Conservation (phyloP, 2,888 invertebrate genomes). For the Buathra laborator region DNA sequence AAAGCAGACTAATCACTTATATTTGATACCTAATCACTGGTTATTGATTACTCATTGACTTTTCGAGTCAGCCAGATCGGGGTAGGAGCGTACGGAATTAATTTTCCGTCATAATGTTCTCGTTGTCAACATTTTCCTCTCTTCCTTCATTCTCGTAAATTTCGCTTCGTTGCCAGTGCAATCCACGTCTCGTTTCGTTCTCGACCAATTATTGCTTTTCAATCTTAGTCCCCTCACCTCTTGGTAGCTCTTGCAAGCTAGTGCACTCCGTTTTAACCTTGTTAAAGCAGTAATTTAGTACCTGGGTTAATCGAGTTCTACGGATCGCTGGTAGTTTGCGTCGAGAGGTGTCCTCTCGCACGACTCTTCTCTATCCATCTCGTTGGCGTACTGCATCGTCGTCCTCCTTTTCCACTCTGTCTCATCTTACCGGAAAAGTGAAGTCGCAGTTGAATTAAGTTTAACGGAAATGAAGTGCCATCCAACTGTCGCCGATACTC, state of each 20-base stretch:
- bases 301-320: slow-evolving; percentile 64
- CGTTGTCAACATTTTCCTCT: slow-evolving; percentile 9
- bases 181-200: slow-evolving; percentile 31
- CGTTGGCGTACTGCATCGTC: slow-evolving; percentile 16
- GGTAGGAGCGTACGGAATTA: slow-evolving; percentile 14
- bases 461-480: background rate
- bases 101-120: slow-evolving; percentile 52
- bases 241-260: slow-evolving; percentile 9
- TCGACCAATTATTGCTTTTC: slow-evolving; percentile 66
- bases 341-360: slow-evolving; percentile 21
- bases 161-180: slow-evolving; percentile 22
- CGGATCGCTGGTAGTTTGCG: slow-evolving; percentile 52
- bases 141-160: slow-evolving; percentile 12
- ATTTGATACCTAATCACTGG: background rate
- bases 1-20: background rate
- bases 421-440: background rate
- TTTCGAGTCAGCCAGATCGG: background rate
- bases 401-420: background rate
- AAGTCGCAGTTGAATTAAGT: slow-evolving; percentile 25
- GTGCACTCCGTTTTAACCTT: slow-evolving; percentile 61
- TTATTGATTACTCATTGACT: background rate
- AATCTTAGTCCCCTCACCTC: slow-evolving; percentile 36
- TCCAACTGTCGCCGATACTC: background rate
- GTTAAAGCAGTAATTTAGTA: slow-evolving; percentile 63
- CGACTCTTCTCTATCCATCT: slow-evolving; percentile 11